These are phyloP conservation scores for Deroplatys truncata DNA, from an alignment of 2,888 invertebrate genomes.

Conservation along the genomic window DNA sequence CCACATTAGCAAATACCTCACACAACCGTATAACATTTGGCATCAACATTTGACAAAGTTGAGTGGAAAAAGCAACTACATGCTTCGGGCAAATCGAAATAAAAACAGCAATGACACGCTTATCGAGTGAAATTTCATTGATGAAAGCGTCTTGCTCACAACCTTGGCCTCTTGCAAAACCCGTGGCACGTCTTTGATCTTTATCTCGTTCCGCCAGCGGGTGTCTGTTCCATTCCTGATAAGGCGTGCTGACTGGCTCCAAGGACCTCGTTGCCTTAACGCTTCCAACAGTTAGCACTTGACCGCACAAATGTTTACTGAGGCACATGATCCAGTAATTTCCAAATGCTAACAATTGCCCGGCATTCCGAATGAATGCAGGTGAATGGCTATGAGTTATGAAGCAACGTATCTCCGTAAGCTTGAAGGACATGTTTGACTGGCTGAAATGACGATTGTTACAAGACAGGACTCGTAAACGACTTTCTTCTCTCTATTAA, in stretches of 20 bases:
- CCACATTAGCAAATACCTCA: not conserved
- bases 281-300: too few species aligned
- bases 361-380: too few species aligned
- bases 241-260: not conserved
- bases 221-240: not conserved
- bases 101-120: not conserved
- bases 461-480: too few species aligned
- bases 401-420: too few species aligned
- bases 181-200: not conserved
- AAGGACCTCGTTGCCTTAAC: not conserved
- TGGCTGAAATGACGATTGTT: too few species aligned
- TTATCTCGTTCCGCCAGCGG: not conserved
- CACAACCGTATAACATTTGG: not conserved
- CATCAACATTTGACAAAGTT: not conserved
- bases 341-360: too few species aligned
- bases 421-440: too few species aligned
- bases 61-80: not conserved
- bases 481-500: too few species aligned
- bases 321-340: too few species aligned
- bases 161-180: not conserved
- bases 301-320: too few species aligned
- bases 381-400: too few species aligned
- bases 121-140: not conserved
- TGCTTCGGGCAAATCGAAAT: not conserved
- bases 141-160: not conserved